Evolutionary conservation across 1,140 invertebrate species (phyloP), one percentile per base, ranked within the genome.

Genomic region (Philopotamus ludificatus): DNA sequence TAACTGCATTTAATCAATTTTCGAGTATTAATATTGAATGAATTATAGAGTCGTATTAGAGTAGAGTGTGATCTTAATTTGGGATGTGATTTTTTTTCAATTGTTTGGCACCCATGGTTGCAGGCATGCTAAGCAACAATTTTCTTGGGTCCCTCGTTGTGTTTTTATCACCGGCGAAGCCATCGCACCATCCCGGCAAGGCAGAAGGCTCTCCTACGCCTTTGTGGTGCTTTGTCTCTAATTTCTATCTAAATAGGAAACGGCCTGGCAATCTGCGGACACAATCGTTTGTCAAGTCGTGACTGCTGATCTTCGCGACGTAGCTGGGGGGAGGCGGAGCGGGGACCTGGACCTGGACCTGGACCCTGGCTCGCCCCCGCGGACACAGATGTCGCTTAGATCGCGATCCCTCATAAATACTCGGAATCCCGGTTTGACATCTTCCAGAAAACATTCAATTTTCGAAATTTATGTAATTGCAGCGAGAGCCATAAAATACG

Each of bases 231-330:
- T 63, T 63, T 63, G 61, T 63, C 61, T 63, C 61, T 63, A 63
- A 63, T 63, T 63, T 63, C 50, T 63, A 63, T 63, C 61, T 63
- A 63, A 53, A 54, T 63, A 63, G 61, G 61, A 63, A 63, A 54
- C 61, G 39, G 61, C 16, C 15, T 22, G 23, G 50, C 61, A 54
- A 63, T 63, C 61, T 63, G 61, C 61, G 61, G 51, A 63, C 61
- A 63, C 61, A 54, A 63, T 63, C 61, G 61, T 54, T 54, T 54
- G 61, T 51, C 61, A 53, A 53, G 61, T 63, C 61, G 61, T 63
- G 61, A 63, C 61, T 54, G 47, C 50, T 54, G 47, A 63, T 63
- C 61, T 15, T 18, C 60, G 47, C 39, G 55, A 58, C 55, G 53
- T 28, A 25, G 53, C 25, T 28, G 23, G 20, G 41, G 12, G 15